A percentile compares a stretch with the other conserved stretches of the same genome.
Evolutionary conservation across 1,140 invertebrate species (phyloP).

Genomic region (Drosophila trapezifrons): DNA sequence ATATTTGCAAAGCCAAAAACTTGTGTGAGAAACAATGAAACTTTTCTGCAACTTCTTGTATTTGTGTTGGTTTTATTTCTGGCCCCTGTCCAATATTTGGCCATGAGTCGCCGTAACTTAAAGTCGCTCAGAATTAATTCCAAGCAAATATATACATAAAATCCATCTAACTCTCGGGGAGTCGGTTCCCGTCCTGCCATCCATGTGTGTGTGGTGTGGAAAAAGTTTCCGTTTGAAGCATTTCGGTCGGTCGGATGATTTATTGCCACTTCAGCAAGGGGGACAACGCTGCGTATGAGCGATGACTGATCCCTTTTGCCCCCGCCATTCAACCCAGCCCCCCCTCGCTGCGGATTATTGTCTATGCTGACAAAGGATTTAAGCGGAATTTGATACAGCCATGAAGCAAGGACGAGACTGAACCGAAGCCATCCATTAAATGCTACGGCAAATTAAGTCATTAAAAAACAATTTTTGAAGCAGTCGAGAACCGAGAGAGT

Average conservation of each 20-base stretch:
- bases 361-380: constrained; percentile 67
- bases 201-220: constrained; percentile 28
- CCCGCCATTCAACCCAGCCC: not conserved
- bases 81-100: constrained; percentile 69
- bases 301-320: constrained; percentile 33
- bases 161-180: constrained; percentile 33
- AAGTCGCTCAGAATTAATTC: constrained; percentile 61
- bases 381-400: constrained; percentile 68
- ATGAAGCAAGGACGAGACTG: constrained; percentile 4
- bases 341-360: constrained; percentile 25
- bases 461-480: constrained; percentile 67
- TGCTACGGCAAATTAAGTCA: constrained; percentile 72
- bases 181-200: too few relatives aligned
- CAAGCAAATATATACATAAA: constrained; percentile 55
- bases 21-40: constrained; percentile 76
- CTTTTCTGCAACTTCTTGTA: constrained; percentile 59
- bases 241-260: constrained; percentile 65
- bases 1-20: constrained; percentile 62
- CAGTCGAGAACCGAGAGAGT: too few relatives aligned
- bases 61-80: constrained; percentile 59
- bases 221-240: constrained; percentile 61
- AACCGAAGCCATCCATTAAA: constrained; percentile 65
- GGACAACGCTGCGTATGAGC: constrained; percentile 68
- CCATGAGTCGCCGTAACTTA: constrained; percentile 56
- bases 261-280: constrained; percentile 59